Base-by-base conservation (phyloP, 2,113 vertebrate species). In the Eolophus roseicapilla region DNA sequence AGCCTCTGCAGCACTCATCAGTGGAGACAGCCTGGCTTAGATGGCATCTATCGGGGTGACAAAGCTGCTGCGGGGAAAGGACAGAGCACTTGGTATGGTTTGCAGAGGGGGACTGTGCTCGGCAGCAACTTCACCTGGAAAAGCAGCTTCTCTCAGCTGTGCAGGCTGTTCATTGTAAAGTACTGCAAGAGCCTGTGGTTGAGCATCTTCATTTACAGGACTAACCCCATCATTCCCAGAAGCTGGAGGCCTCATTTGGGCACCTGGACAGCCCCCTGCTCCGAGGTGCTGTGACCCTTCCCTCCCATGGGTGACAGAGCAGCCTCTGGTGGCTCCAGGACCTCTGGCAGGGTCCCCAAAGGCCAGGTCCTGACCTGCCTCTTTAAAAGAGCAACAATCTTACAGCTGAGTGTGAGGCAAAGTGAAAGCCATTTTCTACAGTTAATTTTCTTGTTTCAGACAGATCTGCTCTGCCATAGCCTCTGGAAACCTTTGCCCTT, bases 131-230 rank as follows among this genome's bases (percentile, higher is more conserved):
- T 82, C n/a, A 24, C 25, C 39, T 60, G 17, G n/a, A 50, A 70
- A 84, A 86, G 33, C 52, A 76, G 33, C 35, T 84, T 67, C 83
- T 69, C 10, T n/a, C 52, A 67, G 16, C 21, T 21, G 25, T 33
- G 64, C 65, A 60, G 44, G 24, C 11, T 46, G 16, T 27, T 37
- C 28, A 55, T 18, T 59, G 44, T 6, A 27, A 28, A 44, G 29
- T 10, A 52, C 9, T 11, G 39, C 59, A 23, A 0, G 21, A 75
- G 37, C 2, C 44, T 52, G 1, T 35, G 39, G 27, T 20, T 1
- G 4, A 65, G 44, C 35, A 41, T 29, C 47, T 64, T 31, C 46
- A 47, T 10, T 78, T 41, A 37, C 2, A 2, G 68, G 28, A 25
- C 33, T 33, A 47, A 65, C 7, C 6, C 6, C 3, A 5, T 68